Conservation (phyloP, 1,140 invertebrate genomes). For the Coelopa frigida region DNA sequence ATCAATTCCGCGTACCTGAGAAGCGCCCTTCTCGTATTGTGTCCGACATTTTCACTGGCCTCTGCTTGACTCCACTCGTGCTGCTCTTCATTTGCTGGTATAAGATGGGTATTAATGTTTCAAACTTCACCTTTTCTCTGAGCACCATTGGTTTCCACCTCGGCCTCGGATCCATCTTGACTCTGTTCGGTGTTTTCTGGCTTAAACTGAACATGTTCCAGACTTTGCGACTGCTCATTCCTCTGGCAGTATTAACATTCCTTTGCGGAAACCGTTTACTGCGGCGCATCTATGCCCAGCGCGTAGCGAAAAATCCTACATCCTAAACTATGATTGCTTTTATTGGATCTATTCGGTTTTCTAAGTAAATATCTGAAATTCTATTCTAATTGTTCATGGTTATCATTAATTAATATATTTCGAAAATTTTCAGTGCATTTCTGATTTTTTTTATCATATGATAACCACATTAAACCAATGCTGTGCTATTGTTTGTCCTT, state of each 20-base stretch:
- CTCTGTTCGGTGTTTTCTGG: slow-evolving; percentile 86
- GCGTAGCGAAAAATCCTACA: slow-evolving; percentile 18
- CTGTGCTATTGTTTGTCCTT: too few species aligned
- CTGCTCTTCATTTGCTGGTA: slow-evolving; percentile 82
- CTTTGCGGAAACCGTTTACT: slow-evolving; percentile 86
- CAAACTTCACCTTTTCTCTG: slow-evolving; percentile 70
- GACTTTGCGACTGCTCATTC: slow-evolving; percentile 82
- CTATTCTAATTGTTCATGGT: too few species aligned
- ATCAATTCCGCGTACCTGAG: slow-evolving; percentile 89
- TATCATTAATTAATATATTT: too few species aligned
- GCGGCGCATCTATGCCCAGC: slow-evolving; percentile 45
- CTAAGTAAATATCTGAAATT: too few species aligned
- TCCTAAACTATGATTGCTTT: too few species aligned
- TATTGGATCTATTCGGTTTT: too few species aligned
- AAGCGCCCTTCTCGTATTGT: slow-evolving; percentile 78
- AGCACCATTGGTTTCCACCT: slow-evolving; percentile 82
- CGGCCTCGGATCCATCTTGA: slow-evolving; percentile 77
- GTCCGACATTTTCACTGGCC: slow-evolving; percentile 82
- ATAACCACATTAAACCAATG: too few species aligned
- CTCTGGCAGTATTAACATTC: slow-evolving; percentile 79
- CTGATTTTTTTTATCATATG: too few species aligned
- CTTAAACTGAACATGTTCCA: slow-evolving; percentile 90
- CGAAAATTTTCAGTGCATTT: too few species aligned
- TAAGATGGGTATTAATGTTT: slow-evolving; percentile 82
- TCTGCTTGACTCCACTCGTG: slow-evolving; percentile 75